Percentiles rank a stretch among this genome's conserved stretches.
These are phyloP conservation scores for Macrobrachium nipponense DNA, from an alignment of 1,140 invertebrate species.

Conservation along the genomic window DNA sequence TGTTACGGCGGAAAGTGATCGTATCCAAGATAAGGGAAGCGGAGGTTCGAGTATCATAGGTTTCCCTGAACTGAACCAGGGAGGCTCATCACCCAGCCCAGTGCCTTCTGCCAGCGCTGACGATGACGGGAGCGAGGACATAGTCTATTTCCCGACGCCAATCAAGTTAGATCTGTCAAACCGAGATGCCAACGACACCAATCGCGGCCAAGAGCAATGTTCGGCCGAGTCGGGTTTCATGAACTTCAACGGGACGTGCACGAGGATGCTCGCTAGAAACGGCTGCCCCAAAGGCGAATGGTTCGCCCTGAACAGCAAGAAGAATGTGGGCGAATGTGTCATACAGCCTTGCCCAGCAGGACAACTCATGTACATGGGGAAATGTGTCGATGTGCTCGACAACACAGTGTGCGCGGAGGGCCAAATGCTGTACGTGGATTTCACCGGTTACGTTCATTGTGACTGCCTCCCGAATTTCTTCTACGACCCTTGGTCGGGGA, in stretches of 20 bases:
- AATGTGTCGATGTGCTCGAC: constrained; percentile 37
- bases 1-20: no score
- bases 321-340: constrained; percentile 19
- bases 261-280: constrained; percentile 4
- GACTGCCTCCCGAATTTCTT: constrained; percentile 50
- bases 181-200: no score
- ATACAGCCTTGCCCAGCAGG: constrained; percentile 44
- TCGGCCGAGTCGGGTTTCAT: no score
- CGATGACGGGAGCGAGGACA: no score
- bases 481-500: constrained; percentile 42
- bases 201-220: no score
- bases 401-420: constrained; percentile 44
- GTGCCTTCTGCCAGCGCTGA: no score
- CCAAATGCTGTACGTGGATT: constrained; percentile 54
- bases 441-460: constrained; percentile 29
- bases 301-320: constrained; percentile 19
- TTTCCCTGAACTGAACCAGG: no score
- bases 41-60: no score
- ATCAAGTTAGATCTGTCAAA: no score
- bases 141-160: no score
- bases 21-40: no score
- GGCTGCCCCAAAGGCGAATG: constrained; percentile 45
- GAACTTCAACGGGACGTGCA: constrained; percentile 21
- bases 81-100: no score
- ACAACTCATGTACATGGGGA: constrained; percentile 10